A percentile compares a stretch with the other conserved stretches of the same genome.
phyloP scores from a whole-genome alignment of 1,140 invertebrate genomes.

The Drosophila bifasciata region DNA sequence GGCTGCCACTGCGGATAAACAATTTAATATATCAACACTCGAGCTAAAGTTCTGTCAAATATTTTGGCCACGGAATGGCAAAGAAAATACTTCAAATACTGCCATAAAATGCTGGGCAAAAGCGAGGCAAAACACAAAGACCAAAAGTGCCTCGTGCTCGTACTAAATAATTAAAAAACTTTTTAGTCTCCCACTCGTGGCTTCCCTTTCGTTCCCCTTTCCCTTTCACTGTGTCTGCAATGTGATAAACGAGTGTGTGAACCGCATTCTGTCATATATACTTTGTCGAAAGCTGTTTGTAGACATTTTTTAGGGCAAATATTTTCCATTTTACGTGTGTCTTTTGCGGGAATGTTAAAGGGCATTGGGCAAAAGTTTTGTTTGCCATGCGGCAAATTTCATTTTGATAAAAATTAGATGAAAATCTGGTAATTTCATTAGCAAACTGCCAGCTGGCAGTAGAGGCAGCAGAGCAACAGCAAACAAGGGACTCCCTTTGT shows the following conservation, averaged over 20 bases:
- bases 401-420: constrained; percentile 64
- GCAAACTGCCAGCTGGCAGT: constrained; percentile 48
- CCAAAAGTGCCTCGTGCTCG: constrained; percentile 38
- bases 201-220: too few species aligned
- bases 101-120: constrained; percentile 12
- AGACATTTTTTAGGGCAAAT: constrained; percentile 1
- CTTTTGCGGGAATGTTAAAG: constrained; percentile 42
- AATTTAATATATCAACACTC: constrained; percentile 53
- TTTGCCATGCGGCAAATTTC: constrained; percentile 49
- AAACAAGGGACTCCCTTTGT: constrained; percentile 1
- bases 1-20: constrained; percentile 19
- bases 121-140: constrained; percentile 29
- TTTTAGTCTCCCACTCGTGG: constrained; percentile 16
- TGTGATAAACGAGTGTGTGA: constrained; percentile 51
- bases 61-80: constrained; percentile 38
- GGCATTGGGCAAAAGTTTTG: constrained; percentile 36
- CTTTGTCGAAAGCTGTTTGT: not conserved
- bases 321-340: constrained; percentile 23
- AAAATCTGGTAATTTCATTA: constrained; percentile 74
- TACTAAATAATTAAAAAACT: constrained; percentile 56
- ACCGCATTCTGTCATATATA: not conserved
- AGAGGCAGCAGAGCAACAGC: not conserved
- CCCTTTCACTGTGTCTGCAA: constrained; percentile 11
- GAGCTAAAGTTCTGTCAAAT: constrained; percentile 48
- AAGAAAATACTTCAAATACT: constrained; percentile 33